Percentiles rank a stretch among this genome's conserved stretches.
These are phyloP conservation scores for Champsocephalus gunnari DNA, from an alignment of 2,797 vertebrate species.

Conservation along the genomic window DNA sequence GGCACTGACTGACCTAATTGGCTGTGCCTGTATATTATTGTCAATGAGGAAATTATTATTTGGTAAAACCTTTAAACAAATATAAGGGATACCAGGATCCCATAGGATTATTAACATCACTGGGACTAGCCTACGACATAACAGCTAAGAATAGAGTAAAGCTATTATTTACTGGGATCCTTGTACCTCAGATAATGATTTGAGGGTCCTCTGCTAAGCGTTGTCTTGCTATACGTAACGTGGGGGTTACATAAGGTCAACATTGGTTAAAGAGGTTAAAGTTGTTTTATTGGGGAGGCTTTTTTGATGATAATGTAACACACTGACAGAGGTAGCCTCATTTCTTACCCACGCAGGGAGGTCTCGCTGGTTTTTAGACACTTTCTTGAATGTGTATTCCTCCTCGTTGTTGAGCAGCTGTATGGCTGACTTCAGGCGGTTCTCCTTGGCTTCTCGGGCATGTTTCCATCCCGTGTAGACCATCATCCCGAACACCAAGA, in stretches of 20 bases:
- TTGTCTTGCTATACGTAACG: not conserved
- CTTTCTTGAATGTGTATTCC: slow-evolving; percentile 58
- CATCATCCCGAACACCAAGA: slow-evolving; percentile 85
- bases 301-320: not conserved
- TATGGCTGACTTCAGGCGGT: slow-evolving; percentile 79
- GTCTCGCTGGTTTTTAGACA: slow-evolving; percentile 76
- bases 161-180: slow-evolving; percentile 5
- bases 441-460: slow-evolving; percentile 84
- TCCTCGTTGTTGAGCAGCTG: slow-evolving; percentile 77
- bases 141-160: slow-evolving; percentile 10
- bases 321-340: not conserved
- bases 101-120: no score
- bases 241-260: slow-evolving; percentile 23
- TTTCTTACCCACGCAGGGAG: slow-evolving; percentile 86
- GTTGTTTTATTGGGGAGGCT: not conserved
- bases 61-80: not conserved
- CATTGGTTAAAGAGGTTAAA: no score
- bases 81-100: not conserved
- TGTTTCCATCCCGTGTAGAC: slow-evolving; percentile 89
- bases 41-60: not conserved
- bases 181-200: not conserved
- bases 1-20: no score
- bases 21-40: not conserved
- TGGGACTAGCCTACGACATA: not conserved
- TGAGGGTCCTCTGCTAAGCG: not conserved